Evolutionary conservation across 2,113 vertebrate species (phyloP), one percentile per base, ranked within the genome.

Genomic region (Oreochromis spilurus): DNA sequence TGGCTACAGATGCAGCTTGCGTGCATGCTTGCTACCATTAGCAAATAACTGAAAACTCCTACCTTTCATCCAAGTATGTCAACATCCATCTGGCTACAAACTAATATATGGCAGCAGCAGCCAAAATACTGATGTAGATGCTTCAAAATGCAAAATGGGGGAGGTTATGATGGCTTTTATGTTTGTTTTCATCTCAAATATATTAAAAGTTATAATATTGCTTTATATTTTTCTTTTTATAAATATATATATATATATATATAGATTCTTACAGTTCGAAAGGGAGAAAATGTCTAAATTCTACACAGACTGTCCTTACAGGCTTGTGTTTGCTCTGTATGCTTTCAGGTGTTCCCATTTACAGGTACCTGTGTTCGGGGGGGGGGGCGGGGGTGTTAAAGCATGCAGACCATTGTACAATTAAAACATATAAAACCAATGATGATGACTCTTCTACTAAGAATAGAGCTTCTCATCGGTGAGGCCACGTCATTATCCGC

Each of bases 131-230:
- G 24, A 26, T 26, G 40, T 14, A 29, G 67, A 45, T 26, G 14
- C 40, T 72, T 75, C 0, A 50, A 50, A 29, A 75, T 0, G 43
- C 70, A 11, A 26, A 48, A 29, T 7, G 14, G 16, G 21, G 4
- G 40, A 75, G 40, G 40, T 75, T 29, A 48, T 10, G 9, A 45
- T 75, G 24, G 16, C 16, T 19, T 17, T 29, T 75, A 29, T 48
- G 9, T 72, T 21, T 70, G n/a, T 19, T 75, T 75, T 50, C 6
- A 48, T 75, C 43, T 11, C 43, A 48, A 29, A 48, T 75, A 16
- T 48, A 17, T 48, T 50, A 19, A 75, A 75, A 50, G 9, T 75
- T 0, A 5, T 29, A 48, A 11, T 29, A 19, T 48, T 48, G 9
- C 16, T 10, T 75, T 29, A 3, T 7, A 26, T 6, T 4, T 65